Percentiles rank a stretch among this genome's conserved stretches.
Conservation (phyloP, 2,797 vertebrate species). For the Apodemus agrarius region DNA sequence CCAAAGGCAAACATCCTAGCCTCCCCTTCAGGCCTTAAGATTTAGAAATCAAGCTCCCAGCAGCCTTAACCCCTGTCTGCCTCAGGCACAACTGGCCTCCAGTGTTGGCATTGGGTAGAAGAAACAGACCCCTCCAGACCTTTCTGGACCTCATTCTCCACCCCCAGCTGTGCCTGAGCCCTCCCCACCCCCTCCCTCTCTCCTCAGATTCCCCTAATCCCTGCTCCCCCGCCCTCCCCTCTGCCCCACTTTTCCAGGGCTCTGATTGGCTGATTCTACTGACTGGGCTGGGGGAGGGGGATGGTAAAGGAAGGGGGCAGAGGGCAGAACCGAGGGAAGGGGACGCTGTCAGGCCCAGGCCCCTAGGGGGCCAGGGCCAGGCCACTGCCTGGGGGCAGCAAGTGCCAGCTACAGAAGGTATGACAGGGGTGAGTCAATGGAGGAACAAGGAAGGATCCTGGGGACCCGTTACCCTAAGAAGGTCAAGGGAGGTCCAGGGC, state of each 20-base stretch:
- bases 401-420: conserved; percentile 78
- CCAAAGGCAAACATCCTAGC: conserved; percentile 56
- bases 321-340: conserved; percentile 81
- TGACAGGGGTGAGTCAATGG: conserved; percentile 44
- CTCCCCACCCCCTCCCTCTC: conserved; percentile 73
- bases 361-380: conserved; percentile 79
- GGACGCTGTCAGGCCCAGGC: conserved; percentile 77
- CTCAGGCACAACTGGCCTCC: conserved; percentile 3
- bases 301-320: conserved; percentile 73
- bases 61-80: conserved; percentile 25
- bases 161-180: conserved; percentile 78
- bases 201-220: conserved; percentile 80
- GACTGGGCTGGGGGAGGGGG: conserved; percentile 78
- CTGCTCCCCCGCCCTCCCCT: conserved; percentile 83
- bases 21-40: not conserved
- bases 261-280: conserved; percentile 80
- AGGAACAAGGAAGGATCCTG: conserved; percentile 39
- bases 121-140: conserved; percentile 72
- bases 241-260: conserved; percentile 81
- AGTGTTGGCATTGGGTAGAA: conserved; percentile 33
- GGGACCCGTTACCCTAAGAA: conserved; percentile 61
- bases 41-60: not conserved
- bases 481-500: conserved; percentile 64
- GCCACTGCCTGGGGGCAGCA: conserved; percentile 79
- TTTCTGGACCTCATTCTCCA: conserved; percentile 73